Base-by-base conservation (phyloP, 2,797 vertebrate genomes). In the Liparis tanakae region DNA sequence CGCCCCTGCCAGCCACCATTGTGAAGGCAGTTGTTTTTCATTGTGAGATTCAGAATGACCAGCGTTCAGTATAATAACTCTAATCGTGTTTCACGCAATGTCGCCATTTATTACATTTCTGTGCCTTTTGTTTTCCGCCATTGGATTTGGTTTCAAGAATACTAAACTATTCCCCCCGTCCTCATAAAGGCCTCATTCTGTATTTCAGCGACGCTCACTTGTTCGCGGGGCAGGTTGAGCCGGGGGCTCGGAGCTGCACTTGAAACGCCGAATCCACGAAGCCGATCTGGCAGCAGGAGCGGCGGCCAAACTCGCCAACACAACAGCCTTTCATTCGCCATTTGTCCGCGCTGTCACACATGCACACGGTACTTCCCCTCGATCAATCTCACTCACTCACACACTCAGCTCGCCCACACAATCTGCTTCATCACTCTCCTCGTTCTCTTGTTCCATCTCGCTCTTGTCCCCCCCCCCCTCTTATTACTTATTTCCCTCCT, bases 371-470 rank as follows among this genome's bases (percentile, higher is more conserved):
- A 82, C 83, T 85, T 89, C 79, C 81, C 72, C 76, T 82, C 72
- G 0, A 81, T 89, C 80, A 78, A 62, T 90, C 78, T 85, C 86
- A 46, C 85, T 71, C 72, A 43, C 44, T 18, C 44, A 60, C 70
- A 68, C 69, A 64, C 74, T 62, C 67, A 51, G 58, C 77, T 82
- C 74, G 10, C 84, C 84, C 81, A 63, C 90, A 74, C 81, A 70
- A 76, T 84, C 79, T 84, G 76, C 79, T 80, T 25, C 83, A 84
- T 89, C 87, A 76, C 70, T 72, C 81, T 81, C 70, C 66, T 65
- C 76, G 68, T 75, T 58, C 70, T 76, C 88, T 70, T 68, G 78
- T 75, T 87, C 74, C 50, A 54, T 68, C 76, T 46, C 53, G 0
- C 25, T 25, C 44, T 68, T 9, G 3, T 15, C 43, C 15, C 43